Base-by-base conservation (phyloP, 2,888 invertebrate genomes). In the Colostygia pectinataria region DNA sequence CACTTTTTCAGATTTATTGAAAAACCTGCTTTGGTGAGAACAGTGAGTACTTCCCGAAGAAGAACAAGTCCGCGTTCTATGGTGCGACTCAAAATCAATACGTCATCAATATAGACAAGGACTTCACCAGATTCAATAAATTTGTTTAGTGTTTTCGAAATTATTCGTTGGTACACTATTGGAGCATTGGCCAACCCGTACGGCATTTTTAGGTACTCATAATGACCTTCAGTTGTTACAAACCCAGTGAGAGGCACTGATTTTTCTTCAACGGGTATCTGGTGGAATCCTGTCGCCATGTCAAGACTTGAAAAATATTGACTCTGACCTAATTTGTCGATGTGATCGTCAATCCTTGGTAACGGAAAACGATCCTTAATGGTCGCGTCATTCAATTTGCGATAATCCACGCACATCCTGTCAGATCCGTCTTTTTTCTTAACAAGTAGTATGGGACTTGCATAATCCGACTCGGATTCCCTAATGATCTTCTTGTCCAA, bases 281-380 rank as follows among this genome's bases (percentile, higher is more conserved):
- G 18, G 4, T 59, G 59, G 27, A 55, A 64, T 0, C 57, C 45
- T 0, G 47, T 42, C 0, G 57, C 57, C 59, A 63, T 59, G 39
- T 65, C 61, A 0, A 65, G 34, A 4, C 44, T 47, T 0, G 54
- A 53, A 28, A 60, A 65, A 37, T 40, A 60, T 6, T 25, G 48
- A n/a, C n/a, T 12, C 4, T 44, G 53, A 6, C 60, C 59, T 10
- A 65, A 37, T 4, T 47, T 24, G 32, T 60, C 55, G 0, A 66
- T 47, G 5, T 60, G 60, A 18, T 60, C 54, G 2, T 55, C 59
- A 0, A 61, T 61, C 4, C 60, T 20, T 0, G 61, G 61, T 1
- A 66, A 10, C 0, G 63, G 66, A 32, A 47, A 64, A 0, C 61
- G 15, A 10, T 66, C 58, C 23, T 60, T 63, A 1, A 61, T 44